These are phyloP conservation scores for Eristalinus aeneus DNA, from an alignment of 2,888 invertebrate species.

Conservation along the genomic window DNA sequence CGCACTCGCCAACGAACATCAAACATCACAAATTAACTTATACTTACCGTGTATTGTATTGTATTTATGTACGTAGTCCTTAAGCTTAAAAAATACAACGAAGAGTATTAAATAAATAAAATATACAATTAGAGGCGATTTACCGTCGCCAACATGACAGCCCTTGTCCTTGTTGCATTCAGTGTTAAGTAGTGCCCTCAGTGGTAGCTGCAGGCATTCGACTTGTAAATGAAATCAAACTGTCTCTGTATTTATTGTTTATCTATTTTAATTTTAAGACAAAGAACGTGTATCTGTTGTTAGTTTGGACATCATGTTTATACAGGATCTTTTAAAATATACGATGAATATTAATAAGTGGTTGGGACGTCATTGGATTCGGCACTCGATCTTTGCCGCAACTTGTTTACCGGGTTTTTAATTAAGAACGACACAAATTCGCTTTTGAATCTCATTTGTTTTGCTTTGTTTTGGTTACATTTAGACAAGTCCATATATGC, in stretches of 20 bases:
- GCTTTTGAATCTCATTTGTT: background rate
- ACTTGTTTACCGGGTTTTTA: background rate
- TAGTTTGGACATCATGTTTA: background rate
- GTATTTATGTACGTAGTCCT: conserved; percentile 2
- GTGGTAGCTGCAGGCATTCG: background rate
- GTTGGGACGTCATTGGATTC: background rate
- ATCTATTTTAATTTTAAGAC: background rate
- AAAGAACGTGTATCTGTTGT: background rate
- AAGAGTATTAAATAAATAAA: conserved; percentile 50
- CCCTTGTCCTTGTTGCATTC: background rate
- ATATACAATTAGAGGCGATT: background rate
- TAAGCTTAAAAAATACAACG: conserved; percentile 31
- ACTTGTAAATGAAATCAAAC: background rate
- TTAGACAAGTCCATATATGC: background rate
- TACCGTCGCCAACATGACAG: conserved; percentile 7
- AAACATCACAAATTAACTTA: conserved; percentile 17
- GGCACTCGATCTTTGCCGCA: background rate
- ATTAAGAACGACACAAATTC: background rate
- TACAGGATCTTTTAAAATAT: background rate
- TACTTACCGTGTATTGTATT: conserved; percentile 25
- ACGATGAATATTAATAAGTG: background rate
- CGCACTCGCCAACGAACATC: conserved; percentile 4
- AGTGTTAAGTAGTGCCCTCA: background rate
- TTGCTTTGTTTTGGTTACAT: background rate
- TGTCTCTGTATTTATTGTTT: background rate